Evolutionary conservation across 2,113 vertebrate species (phyloP).

Genomic region (Plecturocebus donacophilus): DNA sequence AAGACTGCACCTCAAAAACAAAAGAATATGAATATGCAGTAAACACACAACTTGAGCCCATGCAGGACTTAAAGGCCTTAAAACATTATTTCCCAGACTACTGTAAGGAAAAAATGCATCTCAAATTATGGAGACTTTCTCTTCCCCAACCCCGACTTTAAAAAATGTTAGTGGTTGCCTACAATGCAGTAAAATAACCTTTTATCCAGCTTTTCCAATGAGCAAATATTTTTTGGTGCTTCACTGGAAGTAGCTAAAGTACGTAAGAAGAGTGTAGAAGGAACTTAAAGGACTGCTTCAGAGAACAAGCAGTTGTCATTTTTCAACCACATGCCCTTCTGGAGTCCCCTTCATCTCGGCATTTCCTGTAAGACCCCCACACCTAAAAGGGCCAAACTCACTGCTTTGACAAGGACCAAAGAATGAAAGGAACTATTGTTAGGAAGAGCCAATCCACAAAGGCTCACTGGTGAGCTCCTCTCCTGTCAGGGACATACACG

Average conservation of each 20-base stretch:
- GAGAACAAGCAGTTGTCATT: neutral
- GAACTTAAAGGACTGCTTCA: neutral
- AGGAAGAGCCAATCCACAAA: rapidly evolving
- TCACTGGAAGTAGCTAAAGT: neutral
- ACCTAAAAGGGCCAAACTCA: neutral
- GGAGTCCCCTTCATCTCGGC: neutral
- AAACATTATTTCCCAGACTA: neutral
- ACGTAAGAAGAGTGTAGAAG: neutral
- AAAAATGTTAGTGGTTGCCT: neutral
- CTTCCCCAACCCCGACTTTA: neutral
- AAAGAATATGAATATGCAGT: neutral
- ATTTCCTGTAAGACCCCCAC: neutral
- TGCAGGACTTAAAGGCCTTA: neutral
- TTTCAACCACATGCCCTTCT: neutral
- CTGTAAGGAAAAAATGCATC: neutral
- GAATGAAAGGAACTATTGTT: neutral
- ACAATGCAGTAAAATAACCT: neutral
- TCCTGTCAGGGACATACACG: neutral
- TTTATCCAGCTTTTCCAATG: neutral
- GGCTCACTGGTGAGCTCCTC: neutral
- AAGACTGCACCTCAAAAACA: no score
- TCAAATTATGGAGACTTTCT: neutral
- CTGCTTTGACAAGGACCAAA: neutral
- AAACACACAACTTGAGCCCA: neutral
- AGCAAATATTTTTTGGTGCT: neutral